These are phyloP conservation scores for Pao palembangensis DNA, from an alignment of 2,113 vertebrate genomes.

Conservation along the genomic window DNA sequence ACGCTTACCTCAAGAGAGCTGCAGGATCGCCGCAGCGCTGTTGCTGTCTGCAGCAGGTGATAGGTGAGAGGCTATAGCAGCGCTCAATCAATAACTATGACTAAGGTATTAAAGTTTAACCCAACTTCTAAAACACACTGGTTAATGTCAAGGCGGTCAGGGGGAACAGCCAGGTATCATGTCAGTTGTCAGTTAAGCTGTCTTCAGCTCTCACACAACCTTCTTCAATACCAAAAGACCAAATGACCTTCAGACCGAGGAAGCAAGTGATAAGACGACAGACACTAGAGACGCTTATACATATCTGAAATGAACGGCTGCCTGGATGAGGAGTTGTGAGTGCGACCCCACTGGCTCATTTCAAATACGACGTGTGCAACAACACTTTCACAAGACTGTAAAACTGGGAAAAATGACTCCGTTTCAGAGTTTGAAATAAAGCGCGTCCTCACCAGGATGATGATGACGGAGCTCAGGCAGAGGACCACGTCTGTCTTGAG, in stretches of 20 bases:
- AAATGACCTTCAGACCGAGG: slow-evolving; percentile 12
- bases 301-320: slow-evolving; percentile 17
- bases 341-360: slow-evolving; percentile 9
- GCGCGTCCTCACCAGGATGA: slow-evolving; percentile 37
- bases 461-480: slow-evolving; percentile 35
- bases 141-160: neutral
- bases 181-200: neutral
- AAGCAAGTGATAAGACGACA: neutral
- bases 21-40: too few relatives aligned
- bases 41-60: slow-evolving; percentile 11
- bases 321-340: neutral
- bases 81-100: slow-evolving; percentile 36
- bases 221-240: slow-evolving; percentile 3
- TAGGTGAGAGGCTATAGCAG: slow-evolving; percentile 1
- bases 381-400: neutral
- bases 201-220: neutral
- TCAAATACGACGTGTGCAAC: slow-evolving; percentile 20
- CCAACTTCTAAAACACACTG: slow-evolving; percentile 31
- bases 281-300: slow-evolving; percentile 12
- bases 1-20: too few relatives aligned
- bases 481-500: slow-evolving; percentile 38
- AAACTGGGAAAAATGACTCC: neutral
- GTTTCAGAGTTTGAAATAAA: slow-evolving; percentile 36
- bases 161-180: neutral
- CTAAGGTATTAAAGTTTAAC: slow-evolving; percentile 63